Conservation (phyloP, 2,888 invertebrate genomes). For the Netelia virgata region DNA sequence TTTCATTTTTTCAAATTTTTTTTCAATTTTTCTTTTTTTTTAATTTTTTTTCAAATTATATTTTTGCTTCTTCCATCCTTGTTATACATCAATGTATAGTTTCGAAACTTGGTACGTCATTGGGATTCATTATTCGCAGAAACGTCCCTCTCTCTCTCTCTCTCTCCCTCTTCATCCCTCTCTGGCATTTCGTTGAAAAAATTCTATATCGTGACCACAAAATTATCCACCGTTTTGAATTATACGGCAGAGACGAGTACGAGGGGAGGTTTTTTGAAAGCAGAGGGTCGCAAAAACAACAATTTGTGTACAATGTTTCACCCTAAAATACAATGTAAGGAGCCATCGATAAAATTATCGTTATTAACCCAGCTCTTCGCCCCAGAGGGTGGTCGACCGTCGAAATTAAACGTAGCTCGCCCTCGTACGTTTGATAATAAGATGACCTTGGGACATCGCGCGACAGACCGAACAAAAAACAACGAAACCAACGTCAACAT, state of each 20-base stretch:
- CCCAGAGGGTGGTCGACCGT: not conserved
- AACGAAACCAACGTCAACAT: too few relatives aligned
- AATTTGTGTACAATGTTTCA: slow-evolving; percentile 11
- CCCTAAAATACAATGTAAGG: not conserved
- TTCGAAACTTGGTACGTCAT: slow-evolving; percentile 40
- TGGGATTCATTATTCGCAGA: slow-evolving; percentile 41
- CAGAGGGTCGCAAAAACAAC: too few relatives aligned
- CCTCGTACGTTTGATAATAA: too few relatives aligned
- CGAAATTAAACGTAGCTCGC: too few relatives aligned
- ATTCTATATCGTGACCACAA: slow-evolving; percentile 1
- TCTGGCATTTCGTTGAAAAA: not conserved
- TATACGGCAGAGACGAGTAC: slow-evolving; percentile 8
- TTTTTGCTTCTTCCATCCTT: not conserved
- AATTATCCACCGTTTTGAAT: slow-evolving; percentile 16
- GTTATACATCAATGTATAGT: not conserved
- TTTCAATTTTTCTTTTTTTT: not conserved
- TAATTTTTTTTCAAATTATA: slow-evolving; percentile 17
- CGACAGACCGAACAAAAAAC: too few relatives aligned
- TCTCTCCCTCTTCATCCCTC: not conserved
- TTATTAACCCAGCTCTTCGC: not conserved
- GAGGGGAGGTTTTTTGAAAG: not conserved
- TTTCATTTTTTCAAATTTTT: slow-evolving; percentile 3
- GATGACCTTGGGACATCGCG: too few relatives aligned
- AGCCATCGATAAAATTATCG: not conserved
- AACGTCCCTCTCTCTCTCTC: not conserved